phyloP scores from a whole-genome alignment of 2,113 vertebrate species.

The Triplophysa rosa region DNA sequence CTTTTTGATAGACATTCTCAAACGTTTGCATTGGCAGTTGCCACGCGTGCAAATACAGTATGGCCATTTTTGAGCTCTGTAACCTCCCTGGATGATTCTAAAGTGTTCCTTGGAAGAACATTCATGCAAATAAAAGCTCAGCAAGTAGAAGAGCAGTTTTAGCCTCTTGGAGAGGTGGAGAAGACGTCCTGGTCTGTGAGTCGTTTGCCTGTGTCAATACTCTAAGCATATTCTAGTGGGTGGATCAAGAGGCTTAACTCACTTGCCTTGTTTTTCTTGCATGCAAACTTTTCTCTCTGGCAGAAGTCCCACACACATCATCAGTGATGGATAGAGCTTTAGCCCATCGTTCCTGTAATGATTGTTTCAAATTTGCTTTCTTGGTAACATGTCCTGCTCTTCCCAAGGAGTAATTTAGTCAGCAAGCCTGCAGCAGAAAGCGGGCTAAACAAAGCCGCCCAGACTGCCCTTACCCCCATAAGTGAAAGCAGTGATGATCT shows the following conservation, averaged over 20 bases:
- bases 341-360: neutral
- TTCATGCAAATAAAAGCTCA: conserved; percentile 56
- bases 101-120: conserved; percentile 50
- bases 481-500: conserved; percentile 46
- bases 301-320: neutral
- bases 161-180: conserved; percentile 61
- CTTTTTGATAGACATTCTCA: conserved; percentile 15
- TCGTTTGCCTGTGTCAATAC: conserved; percentile 61
- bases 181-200: conserved; percentile 60
- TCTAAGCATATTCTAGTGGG: conserved; percentile 45
- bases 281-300: neutral
- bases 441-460: conserved; percentile 38
- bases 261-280: conserved; percentile 38
- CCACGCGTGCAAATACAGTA: conserved; percentile 43
- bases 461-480: conserved; percentile 49
- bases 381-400: neutral
- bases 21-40: conserved; percentile 40
- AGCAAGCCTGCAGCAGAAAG: conserved; percentile 51
- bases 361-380: too few relatives aligned
- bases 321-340: neutral
- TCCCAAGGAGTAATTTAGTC: conserved; percentile 62
- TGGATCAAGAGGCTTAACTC: conserved; percentile 56
- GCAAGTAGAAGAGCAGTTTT: conserved; percentile 56
- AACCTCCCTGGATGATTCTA: conserved; percentile 36
- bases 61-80: conserved; percentile 38